Evolutionary conservation across 2,888 invertebrate species (phyloP).

Genomic region (Aspidiotus destructor): DNA sequence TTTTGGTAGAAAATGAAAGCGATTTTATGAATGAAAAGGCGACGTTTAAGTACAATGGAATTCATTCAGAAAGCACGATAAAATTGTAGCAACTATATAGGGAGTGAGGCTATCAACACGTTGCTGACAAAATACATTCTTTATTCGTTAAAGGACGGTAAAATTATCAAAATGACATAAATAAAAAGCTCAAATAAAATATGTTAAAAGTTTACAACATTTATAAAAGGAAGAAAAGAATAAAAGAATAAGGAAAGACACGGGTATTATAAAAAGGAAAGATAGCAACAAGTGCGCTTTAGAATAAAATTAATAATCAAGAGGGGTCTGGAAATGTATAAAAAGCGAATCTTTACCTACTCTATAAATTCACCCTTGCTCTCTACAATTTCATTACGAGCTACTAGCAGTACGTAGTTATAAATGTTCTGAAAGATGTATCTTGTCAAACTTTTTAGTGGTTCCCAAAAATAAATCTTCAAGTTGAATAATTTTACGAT

Average conservation of each 20-base stretch:
- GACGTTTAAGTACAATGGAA: no score
- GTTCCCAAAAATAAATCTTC: conserved; percentile 10
- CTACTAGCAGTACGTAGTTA: conserved; percentile 21
- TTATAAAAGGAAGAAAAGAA: conserved; percentile 25
- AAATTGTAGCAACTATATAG: no score
- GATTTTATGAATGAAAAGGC: no score
- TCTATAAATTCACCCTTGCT: conserved; percentile 31
- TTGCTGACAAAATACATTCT: conserved; percentile 2
- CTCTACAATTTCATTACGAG: conserved; percentile 30
- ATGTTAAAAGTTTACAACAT: conserved; percentile 31
- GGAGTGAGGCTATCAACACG: conserved; percentile 16
- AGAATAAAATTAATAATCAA: conserved; percentile 32
- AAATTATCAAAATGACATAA: conserved; percentile 26
- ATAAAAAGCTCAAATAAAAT: conserved; percentile 31
- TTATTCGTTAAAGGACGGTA: conserved; percentile 7
- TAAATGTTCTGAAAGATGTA: conserved; percentile 32
- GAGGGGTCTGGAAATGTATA: conserved; percentile 27
- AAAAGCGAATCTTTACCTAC: conserved; percentile 32
- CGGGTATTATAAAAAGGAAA: conserved; percentile 32
- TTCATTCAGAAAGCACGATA: no score
- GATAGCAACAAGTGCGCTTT: conserved; percentile 32
- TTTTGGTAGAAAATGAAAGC: no score
- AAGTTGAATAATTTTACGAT: neutral
- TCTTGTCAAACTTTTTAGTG: conserved; percentile 28
- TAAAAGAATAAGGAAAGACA: conserved; percentile 30